Base-by-base conservation (phyloP, 2,797 vertebrate species). In the Holocentrus rufus region DNA sequence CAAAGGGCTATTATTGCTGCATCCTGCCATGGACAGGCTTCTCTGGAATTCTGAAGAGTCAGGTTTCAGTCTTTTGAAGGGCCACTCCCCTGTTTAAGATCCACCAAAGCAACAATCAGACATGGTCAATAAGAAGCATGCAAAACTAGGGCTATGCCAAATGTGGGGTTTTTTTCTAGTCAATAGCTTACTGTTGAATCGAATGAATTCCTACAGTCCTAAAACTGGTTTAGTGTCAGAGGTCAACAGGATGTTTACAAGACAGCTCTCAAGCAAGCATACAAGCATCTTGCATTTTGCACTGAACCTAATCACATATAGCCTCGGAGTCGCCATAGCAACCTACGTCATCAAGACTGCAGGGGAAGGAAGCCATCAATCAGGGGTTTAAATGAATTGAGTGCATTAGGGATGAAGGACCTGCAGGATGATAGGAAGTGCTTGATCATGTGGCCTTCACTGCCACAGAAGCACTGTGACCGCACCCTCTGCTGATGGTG, bases 1-100 rank as follows among this genome's bases (percentile, higher is more conserved):
- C n/a, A n/a, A n/a, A 34, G 8, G 77, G 77, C 84, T 91, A 89
- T 91, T 84, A 88, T 87, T 91, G 91, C 64, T 56, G 27, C 47
- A 27, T 23, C 17, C 59, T 67, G 52, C 78, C 79, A 87, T 58
- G 54, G 72, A 80, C 55, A 59, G 63, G 34, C 56, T 76, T 74
- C 62, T 63, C 52, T 8, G 84, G 66, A 72, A 69, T 79, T 58
- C 66, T n/a, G 39, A 61, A 67, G 85, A 88, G 80, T 91, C 89
- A 79, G 52, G 49, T 91, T 87, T 82, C 85, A 80, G 49, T 62
- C 63, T 72, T 87, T 83, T 86, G 55, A 87, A 70, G 87, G 82
- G 82, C 83, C 68, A 65, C 65, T 17, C 72, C 23, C 63, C 65
- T 39, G 69, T 83, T 77, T 86, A 39, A 77, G 60, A 77, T 78